These are phyloP conservation scores for Xylota sylvarum DNA, from an alignment of 2,888 invertebrate genomes.

Conservation along the genomic window DNA sequence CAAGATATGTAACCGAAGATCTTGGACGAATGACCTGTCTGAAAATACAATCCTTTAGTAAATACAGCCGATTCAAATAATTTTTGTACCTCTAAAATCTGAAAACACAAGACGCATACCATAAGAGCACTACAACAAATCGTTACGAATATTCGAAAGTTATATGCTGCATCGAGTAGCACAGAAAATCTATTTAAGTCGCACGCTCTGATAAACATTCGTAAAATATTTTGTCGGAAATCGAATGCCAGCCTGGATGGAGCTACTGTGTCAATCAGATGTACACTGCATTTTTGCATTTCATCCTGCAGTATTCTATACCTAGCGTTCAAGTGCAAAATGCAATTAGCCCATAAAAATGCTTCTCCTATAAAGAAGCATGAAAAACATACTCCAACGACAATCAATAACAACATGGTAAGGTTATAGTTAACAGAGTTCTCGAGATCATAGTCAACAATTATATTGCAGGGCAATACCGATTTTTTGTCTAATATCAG, in stretches of 20 bases:
- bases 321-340: slow-evolving; percentile 80
- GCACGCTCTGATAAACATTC: slow-evolving; percentile 78
- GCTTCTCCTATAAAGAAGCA: slow-evolving; percentile 79
- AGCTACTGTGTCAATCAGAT: background rate
- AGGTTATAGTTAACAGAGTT: slow-evolving; percentile 75
- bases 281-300: slow-evolving; percentile 55
- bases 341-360: slow-evolving; percentile 80
- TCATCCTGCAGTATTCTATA: slow-evolving; percentile 79
- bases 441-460: slow-evolving; percentile 79
- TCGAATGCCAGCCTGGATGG: slow-evolving; percentile 63
- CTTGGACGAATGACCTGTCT: slow-evolving; percentile 48
- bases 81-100: slow-evolving; percentile 27
- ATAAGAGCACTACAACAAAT: slow-evolving; percentile 80
- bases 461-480: slow-evolving; percentile 79
- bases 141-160: slow-evolving; percentile 81
- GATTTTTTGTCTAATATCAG: slow-evolving; percentile 72
- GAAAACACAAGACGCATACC: slow-evolving; percentile 80
- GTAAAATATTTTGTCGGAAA: slow-evolving; percentile 77
- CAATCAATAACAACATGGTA: slow-evolving; percentile 76
- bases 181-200: slow-evolving; percentile 79
- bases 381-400: slow-evolving; percentile 79
- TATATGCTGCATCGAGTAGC: slow-evolving; percentile 79
- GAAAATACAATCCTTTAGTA: slow-evolving; percentile 57
- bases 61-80: too few species aligned
- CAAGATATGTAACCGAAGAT: slow-evolving; percentile 74